A percentile compares a stretch with the other conserved stretches of the same genome.
Conservation (phyloP, 2,888 invertebrate genomes). For the Ctena decussata region DNA sequence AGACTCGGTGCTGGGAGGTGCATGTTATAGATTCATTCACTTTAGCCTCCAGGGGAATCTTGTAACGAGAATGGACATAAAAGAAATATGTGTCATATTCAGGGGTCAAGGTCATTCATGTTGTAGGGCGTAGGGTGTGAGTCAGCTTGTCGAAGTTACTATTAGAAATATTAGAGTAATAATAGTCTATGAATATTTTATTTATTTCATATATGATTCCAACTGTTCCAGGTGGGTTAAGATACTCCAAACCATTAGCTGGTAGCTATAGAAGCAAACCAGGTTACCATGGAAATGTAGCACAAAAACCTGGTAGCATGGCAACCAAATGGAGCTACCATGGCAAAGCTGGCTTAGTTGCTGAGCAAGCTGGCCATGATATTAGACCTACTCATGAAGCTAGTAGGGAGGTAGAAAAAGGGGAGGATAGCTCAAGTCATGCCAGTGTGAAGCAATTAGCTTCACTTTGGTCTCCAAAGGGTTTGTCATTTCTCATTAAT, state of each 20-base stretch:
- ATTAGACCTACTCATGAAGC: conserved; percentile 31
- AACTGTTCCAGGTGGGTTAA: neutral
- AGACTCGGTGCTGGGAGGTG: too few species aligned
- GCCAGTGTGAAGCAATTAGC: conserved; percentile 16
- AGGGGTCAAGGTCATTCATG: too few species aligned
- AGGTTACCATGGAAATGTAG: conserved; percentile 3
- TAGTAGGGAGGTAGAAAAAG: neutral
- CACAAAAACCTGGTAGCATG: conserved; percentile 1
- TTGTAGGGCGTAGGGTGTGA: too few species aligned
- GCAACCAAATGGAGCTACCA: neutral
- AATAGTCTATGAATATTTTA: too few species aligned
- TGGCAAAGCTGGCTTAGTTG: conserved; percentile 21
- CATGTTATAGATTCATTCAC: too few species aligned
- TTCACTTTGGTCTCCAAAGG: conserved; percentile 67
- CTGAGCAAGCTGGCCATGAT: conserved; percentile 39
- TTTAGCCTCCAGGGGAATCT: too few species aligned
- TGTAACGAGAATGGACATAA: too few species aligned
- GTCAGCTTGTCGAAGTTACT: too few species aligned
- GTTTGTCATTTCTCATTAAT: conserved; percentile 52
- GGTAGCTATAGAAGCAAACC: neutral
- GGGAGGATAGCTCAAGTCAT: neutral
- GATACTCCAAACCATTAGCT: neutral
- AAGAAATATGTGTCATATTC: too few species aligned
- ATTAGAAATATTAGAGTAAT: too few species aligned
- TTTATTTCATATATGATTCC: too few species aligned